A percentile compares a stretch with the other conserved stretches of the same genome.
These are phyloP conservation scores for Microctonus aethiopoides DNA, from an alignment of 2,888 invertebrate genomes.

Conservation along the genomic window DNA sequence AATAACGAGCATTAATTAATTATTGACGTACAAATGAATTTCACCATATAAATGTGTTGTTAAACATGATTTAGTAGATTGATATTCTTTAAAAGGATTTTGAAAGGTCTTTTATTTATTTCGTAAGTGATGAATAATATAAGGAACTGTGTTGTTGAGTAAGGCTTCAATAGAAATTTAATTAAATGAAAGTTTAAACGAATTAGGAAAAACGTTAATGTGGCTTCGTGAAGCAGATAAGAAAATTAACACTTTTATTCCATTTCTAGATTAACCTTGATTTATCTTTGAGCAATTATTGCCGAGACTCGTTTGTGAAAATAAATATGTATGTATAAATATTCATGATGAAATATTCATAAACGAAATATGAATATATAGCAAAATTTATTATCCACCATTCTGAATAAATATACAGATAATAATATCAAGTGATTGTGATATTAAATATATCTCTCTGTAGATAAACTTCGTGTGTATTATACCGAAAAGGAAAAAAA, in stretches of 20 bases:
- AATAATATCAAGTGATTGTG: neutral
- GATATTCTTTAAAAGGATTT: neutral
- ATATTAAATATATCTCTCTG: too few relatives aligned
- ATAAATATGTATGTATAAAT: neutral
- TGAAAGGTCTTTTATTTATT: neutral
- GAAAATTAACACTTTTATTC: neutral
- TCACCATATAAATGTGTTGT: neutral
- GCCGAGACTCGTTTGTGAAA: neutral
- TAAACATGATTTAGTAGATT: neutral
- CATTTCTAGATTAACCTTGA: neutral
- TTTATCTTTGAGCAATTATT: neutral
- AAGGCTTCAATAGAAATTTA: conserved; percentile 39
- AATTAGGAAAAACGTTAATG: conserved; percentile 37
- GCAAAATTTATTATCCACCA: neutral
- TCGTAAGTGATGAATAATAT: neutral
- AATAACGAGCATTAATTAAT: neutral
- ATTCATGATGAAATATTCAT: too few relatives aligned
- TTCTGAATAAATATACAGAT: neutral
- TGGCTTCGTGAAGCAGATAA: conserved; percentile 35
- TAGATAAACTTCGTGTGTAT: neutral
- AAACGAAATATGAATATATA: too few relatives aligned
- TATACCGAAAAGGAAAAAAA: neutral
- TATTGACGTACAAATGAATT: neutral
- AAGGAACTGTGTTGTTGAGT: neutral
- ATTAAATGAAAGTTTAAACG: conserved; percentile 40